phyloP scores from a whole-genome alignment of 2,888 invertebrate genomes.

The Mycogona germanica region DNA sequence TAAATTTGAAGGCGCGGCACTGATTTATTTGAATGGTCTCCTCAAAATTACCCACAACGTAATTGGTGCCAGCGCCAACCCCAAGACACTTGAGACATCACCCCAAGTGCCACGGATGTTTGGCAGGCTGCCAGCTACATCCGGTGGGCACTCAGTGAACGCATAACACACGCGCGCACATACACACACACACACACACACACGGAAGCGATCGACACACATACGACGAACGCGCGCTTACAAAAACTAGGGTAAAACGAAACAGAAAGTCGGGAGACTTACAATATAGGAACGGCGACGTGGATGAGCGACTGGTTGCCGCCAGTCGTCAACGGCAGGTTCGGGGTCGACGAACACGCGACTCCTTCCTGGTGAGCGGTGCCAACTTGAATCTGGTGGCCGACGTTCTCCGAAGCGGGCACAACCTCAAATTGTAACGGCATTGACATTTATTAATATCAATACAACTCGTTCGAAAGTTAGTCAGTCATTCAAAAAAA shows the following conservation, averaged over 20 bases:
- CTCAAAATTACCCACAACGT: too few species aligned
- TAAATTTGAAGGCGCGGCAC: too few species aligned
- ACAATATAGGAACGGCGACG: constrained; percentile 26
- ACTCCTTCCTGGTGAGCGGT: background rate
- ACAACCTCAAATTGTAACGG: background rate
- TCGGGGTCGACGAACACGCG: constrained; percentile 7
- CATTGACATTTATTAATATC: background rate
- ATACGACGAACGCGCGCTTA: background rate
- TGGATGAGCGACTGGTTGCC: constrained; percentile 20
- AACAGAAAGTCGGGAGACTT: constrained; percentile 4
- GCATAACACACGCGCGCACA: too few species aligned
- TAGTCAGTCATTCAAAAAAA: background rate
- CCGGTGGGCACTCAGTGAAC: background rate
- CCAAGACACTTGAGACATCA: too few species aligned
- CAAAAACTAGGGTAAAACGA: background rate
- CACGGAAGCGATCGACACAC: background rate
- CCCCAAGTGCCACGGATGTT: too few species aligned
- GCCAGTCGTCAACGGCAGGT: background rate
- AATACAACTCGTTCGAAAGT: background rate
- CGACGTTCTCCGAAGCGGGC: background rate
- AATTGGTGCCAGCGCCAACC: too few species aligned
- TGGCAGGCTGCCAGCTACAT: too few species aligned
- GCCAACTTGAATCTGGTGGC: background rate
- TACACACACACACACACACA: background rate
- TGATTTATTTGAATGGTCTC: too few species aligned